These are phyloP conservation scores for Proteles cristata DNA, from an alignment of 2,113 vertebrate genomes.

Conservation along the genomic window DNA sequence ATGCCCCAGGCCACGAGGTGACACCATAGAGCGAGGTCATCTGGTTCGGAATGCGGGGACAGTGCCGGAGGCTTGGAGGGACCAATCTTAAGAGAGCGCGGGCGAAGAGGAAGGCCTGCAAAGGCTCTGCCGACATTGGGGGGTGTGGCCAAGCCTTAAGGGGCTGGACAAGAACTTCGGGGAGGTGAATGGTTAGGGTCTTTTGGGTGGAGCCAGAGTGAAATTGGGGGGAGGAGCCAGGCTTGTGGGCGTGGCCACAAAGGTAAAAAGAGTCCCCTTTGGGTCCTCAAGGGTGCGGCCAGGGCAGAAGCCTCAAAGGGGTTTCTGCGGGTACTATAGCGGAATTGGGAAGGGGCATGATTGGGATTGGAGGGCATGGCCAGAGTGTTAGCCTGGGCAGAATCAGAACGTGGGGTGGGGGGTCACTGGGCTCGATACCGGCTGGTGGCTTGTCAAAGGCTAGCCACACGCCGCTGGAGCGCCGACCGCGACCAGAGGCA, in stretches of 20 bases:
- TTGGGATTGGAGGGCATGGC: not conserved
- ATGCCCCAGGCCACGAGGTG: not conserved
- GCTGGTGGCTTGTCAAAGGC: not conserved
- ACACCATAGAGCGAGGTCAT: not conserved
- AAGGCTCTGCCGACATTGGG: not conserved
- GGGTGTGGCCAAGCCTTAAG: not conserved
- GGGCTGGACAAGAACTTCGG: not conserved
- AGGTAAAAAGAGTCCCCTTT: not conserved
- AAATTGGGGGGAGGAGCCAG: not conserved
- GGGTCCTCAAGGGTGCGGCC: not conserved
- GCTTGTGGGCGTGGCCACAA: not conserved
- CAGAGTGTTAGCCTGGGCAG: not conserved
- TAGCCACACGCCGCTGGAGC: not conserved
- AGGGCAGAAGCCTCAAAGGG: not conserved
- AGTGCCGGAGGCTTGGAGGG: not conserved
- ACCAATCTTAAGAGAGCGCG: not conserved
- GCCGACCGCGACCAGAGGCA: not conserved
- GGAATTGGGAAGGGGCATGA: not conserved
- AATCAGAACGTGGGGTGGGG: not conserved
- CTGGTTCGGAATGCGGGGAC: not conserved
- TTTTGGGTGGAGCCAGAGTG: not conserved
- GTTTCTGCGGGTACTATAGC: not conserved
- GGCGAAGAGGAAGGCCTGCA: not conserved
- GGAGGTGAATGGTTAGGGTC: rapidly evolving
- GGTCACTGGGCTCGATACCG: not conserved